These are phyloP conservation scores for Tupaia chinensis DNA, from an alignment of 2,113 vertebrate species.

Conservation along the genomic window DNA sequence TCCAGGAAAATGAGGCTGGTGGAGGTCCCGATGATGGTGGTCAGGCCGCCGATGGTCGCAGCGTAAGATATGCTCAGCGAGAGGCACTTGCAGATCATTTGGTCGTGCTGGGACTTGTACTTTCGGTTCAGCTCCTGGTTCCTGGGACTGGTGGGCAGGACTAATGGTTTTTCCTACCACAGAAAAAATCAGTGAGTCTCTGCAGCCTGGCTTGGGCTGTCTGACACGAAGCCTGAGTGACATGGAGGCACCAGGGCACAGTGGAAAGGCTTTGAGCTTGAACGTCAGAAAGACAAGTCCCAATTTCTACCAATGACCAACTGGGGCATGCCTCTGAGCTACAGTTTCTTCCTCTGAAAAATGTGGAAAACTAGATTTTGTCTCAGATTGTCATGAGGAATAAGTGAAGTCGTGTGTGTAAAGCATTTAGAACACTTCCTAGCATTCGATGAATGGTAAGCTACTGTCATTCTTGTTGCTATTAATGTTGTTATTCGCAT, in stretches of 20 bases:
- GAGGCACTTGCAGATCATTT: conserved; percentile 98
- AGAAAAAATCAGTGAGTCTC: conserved; percentile 19
- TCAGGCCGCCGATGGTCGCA: conserved; percentile 96
- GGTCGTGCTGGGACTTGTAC: conserved; percentile 94
- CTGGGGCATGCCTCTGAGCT: background rate
- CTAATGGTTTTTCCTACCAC: conserved; percentile 86
- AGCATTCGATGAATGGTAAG: background rate
- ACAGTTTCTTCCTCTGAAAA: background rate
- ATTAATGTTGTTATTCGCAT: background rate
- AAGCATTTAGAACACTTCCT: background rate
- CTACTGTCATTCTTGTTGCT: background rate
- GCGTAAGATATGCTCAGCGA: conserved; percentile 97
- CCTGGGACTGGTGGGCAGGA: conserved; percentile 85
- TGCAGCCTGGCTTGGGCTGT: background rate
- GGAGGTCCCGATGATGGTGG: conserved; percentile 98
- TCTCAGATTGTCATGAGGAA: background rate
- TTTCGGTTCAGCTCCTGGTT: conserved; percentile 88
- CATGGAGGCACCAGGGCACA: background rate
- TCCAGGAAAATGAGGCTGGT: conserved; percentile 99
- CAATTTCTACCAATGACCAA: background rate
- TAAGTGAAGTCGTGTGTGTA: background rate
- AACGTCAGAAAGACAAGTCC: background rate
- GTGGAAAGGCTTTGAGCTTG: background rate
- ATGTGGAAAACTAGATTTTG: background rate
- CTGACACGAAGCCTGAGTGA: background rate